phyloP scores from a whole-genome alignment of 2,113 vertebrate genomes.

The Pseudorectes ferrugineus region DNA sequence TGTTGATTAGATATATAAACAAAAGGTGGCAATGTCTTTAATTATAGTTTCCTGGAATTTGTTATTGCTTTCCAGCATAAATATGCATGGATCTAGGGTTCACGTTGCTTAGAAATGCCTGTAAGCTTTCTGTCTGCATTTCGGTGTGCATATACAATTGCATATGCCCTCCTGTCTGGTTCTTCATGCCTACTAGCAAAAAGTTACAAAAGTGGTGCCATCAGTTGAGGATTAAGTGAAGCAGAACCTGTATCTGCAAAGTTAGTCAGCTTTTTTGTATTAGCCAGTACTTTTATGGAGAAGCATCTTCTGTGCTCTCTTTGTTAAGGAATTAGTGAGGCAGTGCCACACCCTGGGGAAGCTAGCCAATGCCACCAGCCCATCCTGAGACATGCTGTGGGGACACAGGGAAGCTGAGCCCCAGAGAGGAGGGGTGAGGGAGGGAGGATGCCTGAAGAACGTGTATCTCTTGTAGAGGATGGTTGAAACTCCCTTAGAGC shows the following conservation, averaged over 20 bases:
- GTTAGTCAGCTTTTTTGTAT: background rate
- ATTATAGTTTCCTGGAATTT: background rate
- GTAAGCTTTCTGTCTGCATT: background rate
- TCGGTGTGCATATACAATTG: background rate
- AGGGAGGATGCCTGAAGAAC: background rate
- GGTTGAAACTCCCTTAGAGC: background rate
- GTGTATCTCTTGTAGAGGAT: background rate
- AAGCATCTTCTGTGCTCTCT: background rate
- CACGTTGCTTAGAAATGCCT: background rate
- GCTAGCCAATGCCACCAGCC: background rate
- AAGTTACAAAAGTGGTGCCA: background rate
- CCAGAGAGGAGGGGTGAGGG: background rate
- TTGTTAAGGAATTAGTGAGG: background rate
- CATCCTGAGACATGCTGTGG: rapidly evolving
- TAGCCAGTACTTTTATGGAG: background rate
- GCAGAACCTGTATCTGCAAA: background rate
- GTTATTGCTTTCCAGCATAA: background rate
- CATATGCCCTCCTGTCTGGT: background rate
- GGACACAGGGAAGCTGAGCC: background rate
- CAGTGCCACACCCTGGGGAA: rapidly evolving
- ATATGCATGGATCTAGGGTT: background rate
- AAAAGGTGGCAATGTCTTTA: background rate
- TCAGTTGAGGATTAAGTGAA: background rate
- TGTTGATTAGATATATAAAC: conserved; percentile 20
- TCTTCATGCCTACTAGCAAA: background rate